Base-by-base conservation (phyloP, 2,888 invertebrate species). In the Globia sparganii region DNA sequence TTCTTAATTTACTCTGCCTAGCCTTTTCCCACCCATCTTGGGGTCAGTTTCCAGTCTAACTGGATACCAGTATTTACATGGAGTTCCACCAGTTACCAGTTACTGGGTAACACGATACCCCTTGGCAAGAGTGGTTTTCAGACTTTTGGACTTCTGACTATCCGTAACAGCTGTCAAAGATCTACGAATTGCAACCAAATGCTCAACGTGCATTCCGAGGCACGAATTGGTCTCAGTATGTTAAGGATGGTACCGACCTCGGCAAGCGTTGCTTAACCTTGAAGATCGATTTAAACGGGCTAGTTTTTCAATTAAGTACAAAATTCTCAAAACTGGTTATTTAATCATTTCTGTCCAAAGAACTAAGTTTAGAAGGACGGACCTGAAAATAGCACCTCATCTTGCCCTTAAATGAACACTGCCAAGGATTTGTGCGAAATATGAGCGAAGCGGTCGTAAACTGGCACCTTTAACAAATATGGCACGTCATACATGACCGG, bases 361-460 rank as follows among this genome's bases (percentile, higher is more conserved):
- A 13, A 61, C 11, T 34, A 0, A 34, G 13, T 59, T 31, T 61
- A 61, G 25, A 25, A 25, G 11, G 61, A 34, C 4, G 11, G 61
- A 34, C 4, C 4, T 34, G 2, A 34, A 61, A 25, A 61, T 34
- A 11, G 1, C 5, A 25, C 13, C 18, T 11, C 21, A 18, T 62
- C 85, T 78, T 73, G 21, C 81, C 88, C 89, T 89, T 90, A 88
- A 91, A 75, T 62, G 84, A 80, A 82, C 85, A 86, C 89, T 90
- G 90, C 90, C 89, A 87, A 89, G 87, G 89, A 91, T 92, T 91
- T 92, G 91, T 90, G 91, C 90, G 89, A 91, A 91, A 90, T 92
- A 91, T 88, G 75, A 77, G 78, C 87, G 53, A 74, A 59, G 87
- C 68, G 86, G 74, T 89, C 89, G 87, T 90, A 90, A 91, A 89